Percentiles rank a stretch among this genome's conserved stretches.
Conservation (phyloP, 2,113 vertebrate species). For the Atractosteus spatula region DNA sequence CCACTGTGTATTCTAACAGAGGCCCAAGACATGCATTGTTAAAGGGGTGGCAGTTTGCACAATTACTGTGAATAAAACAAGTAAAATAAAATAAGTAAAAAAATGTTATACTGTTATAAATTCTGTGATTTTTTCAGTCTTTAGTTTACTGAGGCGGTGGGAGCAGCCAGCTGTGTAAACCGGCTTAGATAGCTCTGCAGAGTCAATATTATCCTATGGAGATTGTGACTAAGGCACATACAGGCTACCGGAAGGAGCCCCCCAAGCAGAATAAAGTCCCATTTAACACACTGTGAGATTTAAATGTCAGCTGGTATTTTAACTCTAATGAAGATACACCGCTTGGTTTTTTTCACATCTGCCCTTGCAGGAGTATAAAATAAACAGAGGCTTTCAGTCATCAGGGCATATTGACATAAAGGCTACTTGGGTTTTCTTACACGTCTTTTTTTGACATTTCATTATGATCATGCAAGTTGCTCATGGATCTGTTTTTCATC, state of each 20-base stretch:
- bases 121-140: not conserved
- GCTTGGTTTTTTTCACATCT: constrained; percentile 1
- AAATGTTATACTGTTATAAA: not conserved
- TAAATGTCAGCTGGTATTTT: constrained; percentile 12
- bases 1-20: no score
- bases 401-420: constrained; percentile 7
- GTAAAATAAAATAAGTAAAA: not conserved
- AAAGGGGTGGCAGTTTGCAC: no score
- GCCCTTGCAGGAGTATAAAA: constrained; percentile 4
- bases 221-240: not conserved
- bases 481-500: constrained; percentile 7
- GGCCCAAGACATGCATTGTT: not conserved
- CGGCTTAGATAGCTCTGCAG: not conserved
- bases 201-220: not conserved
- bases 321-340: constrained; percentile 12
- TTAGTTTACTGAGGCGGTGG: not conserved
- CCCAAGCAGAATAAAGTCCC: not conserved
- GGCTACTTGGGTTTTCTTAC: not conserved
- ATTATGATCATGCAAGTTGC: not conserved
- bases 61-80: no score
- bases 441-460: not conserved
- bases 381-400: constrained; percentile 1
- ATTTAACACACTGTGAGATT: not conserved
- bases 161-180: not conserved
- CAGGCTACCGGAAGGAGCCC: not conserved